Evolutionary conservation across 2,797 vertebrate species (phyloP), one percentile per base, ranked within the genome.

Genomic region (Rhinichthys osculus): DNA sequence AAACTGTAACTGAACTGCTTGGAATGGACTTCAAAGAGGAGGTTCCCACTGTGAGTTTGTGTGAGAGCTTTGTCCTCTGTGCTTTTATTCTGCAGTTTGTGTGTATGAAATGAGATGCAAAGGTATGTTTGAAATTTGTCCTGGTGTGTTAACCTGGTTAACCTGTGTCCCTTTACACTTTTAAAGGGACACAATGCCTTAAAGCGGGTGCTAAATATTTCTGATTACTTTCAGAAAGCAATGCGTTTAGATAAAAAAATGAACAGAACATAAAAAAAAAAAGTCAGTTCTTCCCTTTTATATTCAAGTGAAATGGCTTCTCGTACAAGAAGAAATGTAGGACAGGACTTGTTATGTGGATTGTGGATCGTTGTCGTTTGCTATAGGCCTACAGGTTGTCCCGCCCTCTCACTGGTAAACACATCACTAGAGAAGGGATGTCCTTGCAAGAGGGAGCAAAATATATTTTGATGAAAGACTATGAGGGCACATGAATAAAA

Each of bases 1-100:
- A 92, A 87, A 77, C 88, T 78, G 91, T 91, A 86, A 91, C 87
- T 89, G 89, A 90, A 91, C 83, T 87, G 78, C 88, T 87, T 92
- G 89, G 87, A 88, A 33, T 79, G 38, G 67, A 78, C 82, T 89
- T 92, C 88, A 85, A 84, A 89, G 57, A 35, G 67, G 62, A 62
- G 70, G 62, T 78, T 66, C 79, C 82, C 78, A 88, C 81, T 84
- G 87, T 80, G 80, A 84, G 77, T 9, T 66, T 89, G 86, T 80
- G 81, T 85, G 54, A 82, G 38, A 44, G 59, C 88, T 84, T 87
- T 89, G 85, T 89, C 80, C 77, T 80, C 77, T 21, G 21, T 79
- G 81, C 79, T 85, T 79, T 78, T 64, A 82, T 77, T 82, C 50
- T 78, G n/a, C n/a, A 69, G 81, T 72, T 77, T 69, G 30, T 47